Evolutionary conservation across 2,113 vertebrate species (phyloP), one percentile per base, ranked within the genome.

Genomic region (Garra rufa): DNA sequence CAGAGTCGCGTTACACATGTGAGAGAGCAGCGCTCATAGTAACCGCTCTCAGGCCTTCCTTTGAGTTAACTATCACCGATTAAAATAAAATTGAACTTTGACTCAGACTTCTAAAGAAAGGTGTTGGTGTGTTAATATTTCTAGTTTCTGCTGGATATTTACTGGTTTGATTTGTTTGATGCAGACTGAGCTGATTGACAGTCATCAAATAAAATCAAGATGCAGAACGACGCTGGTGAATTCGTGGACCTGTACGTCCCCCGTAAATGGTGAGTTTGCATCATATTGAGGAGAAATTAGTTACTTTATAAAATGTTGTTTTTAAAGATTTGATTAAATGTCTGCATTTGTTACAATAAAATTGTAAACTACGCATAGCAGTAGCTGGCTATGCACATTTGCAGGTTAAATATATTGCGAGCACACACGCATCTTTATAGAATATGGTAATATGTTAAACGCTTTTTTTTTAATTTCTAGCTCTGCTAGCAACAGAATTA

Each of bases 201-300:
- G 63, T 65, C 15, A 7, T 43, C 14, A 80, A 15, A 41, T 71
- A 15, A 26, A 50, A 9, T 7, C 81, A 89, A 87, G 55, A 99
- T 99, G 98, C 97, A 99, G 94, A 99, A 99, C 96, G 98, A 99
- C 93, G 96, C 98, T 6, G 97, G 97, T 30, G 97, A 99, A 93
- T 99, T 99, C 24, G 97, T 99, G 94, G 97, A 99, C 88, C 91
- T 99, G 1, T 99, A 99, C 76, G 97, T 99, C 85, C 97, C 97
- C 41, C 96, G 97, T 55, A 99, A 99, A 94, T 99, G 98, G 96
- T 97, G 85, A 91, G 93, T 81, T 21, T 41, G 3, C 7, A 0
- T 11, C 21, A 9, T 21, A 70, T 1, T 14, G 0, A 28, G 9
- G 6, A 55, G 52, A 55, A 55, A 8, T 52, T 50, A 34, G 3